Evolutionary conservation across 2,113 vertebrate species (phyloP).

Genomic region (Dermatemys mawii): DNA sequence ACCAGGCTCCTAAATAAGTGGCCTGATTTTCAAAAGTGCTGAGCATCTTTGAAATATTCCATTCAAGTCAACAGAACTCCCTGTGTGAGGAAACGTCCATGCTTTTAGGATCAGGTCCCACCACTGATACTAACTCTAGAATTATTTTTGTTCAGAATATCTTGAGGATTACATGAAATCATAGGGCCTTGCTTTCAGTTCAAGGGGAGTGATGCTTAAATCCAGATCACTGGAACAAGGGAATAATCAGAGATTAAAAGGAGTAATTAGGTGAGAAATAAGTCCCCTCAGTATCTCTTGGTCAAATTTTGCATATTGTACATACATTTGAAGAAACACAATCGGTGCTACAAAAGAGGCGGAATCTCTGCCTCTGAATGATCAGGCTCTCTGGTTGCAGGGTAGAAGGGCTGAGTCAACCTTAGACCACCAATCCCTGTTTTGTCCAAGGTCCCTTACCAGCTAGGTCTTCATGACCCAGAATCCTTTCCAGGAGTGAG

Average conservation of each 20-base stretch:
- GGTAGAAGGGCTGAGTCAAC: no score
- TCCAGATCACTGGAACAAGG: neutral
- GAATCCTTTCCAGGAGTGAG: neutral
- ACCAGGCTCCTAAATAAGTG: neutral
- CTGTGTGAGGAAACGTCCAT: neutral
- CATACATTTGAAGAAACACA: conserved; percentile 47
- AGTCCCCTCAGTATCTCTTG: neutral
- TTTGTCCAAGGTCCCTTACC: neutral
- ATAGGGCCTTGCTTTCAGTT: neutral
- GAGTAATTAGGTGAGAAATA: conserved; percentile 4
- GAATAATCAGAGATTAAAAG: conserved; percentile 32
- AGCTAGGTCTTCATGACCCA: neutral
- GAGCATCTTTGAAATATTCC: neutral
- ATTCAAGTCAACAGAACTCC: neutral
- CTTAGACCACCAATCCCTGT: neutral
- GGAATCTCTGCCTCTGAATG: neutral
- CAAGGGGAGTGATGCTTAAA: neutral
- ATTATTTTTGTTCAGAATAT: neutral
- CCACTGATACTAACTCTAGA: neutral
- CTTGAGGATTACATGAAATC: rapidly evolving
- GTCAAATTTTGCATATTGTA: conserved; percentile 10
- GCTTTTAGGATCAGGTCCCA: neutral
- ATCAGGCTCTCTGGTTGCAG: neutral
- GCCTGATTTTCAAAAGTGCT: neutral
- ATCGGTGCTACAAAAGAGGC: neutral